phyloP scores from a whole-genome alignment of 1,140 invertebrate species.

The Andrena cerasifolii region DNA sequence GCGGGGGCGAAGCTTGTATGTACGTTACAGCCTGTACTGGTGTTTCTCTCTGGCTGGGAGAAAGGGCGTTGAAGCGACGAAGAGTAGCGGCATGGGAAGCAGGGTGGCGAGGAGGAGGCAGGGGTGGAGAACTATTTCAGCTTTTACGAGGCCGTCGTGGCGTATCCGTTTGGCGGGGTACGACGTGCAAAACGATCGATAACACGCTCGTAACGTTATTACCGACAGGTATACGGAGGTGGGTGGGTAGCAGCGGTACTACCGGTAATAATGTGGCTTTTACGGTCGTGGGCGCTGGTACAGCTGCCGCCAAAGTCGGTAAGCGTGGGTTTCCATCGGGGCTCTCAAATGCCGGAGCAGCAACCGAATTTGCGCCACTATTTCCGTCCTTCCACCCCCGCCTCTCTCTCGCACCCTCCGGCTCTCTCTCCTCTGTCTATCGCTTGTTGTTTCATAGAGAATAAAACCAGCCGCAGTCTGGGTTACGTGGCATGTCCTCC shows the following conservation, averaged over 20 bases:
- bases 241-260: conserved; percentile 71
- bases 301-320: conserved; percentile 65
- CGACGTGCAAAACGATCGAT: conserved; percentile 78
- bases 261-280: conserved; percentile 78
- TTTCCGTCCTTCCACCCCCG: conserved; percentile 11
- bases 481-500: not conserved
- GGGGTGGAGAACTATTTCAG: conserved; percentile 58
- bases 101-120: not conserved
- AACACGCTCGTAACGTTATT: conserved; percentile 77
- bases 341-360: conserved; percentile 43
- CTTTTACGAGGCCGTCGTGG: conserved; percentile 68
- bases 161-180: conserved; percentile 75
- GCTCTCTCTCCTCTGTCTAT: not conserved
- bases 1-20: not conserved
- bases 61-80: conserved; percentile 9
- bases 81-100: not conserved
- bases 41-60: not conserved
- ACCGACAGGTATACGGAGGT: conserved; percentile 71
- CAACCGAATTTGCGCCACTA: conserved; percentile 52
- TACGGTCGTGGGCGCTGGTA: conserved; percentile 68
- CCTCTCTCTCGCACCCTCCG: not conserved
- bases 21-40: not conserved
- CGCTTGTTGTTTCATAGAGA: not conserved
- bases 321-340: conserved; percentile 55
- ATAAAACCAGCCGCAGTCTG: not conserved